Evolutionary conservation across 35 echinoderm and acorn worm genomes (phyloP).

Genomic region (Lytechinus variegatus): DNA sequence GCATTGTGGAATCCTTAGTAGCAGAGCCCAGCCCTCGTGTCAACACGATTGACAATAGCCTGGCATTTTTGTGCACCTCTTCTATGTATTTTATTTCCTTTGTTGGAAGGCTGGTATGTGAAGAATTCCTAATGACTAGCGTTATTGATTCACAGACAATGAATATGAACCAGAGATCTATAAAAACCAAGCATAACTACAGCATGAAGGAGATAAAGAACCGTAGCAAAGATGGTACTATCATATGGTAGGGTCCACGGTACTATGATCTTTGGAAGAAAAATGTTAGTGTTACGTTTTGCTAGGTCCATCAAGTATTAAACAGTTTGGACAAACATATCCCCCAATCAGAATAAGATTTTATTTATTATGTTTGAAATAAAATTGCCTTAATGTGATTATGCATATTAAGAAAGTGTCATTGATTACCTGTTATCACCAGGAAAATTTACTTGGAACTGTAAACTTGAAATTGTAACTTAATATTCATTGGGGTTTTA

Average conservation of each 20-base stretch:
- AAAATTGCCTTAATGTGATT: too few relatives aligned
- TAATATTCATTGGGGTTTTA: too few relatives aligned
- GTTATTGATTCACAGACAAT: not conserved
- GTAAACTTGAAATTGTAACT: too few relatives aligned
- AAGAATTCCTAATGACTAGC: not conserved
- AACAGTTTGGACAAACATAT: too few relatives aligned
- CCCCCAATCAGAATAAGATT: too few relatives aligned
- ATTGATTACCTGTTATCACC: not conserved
- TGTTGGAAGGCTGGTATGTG: not conserved
- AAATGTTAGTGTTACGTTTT: too few relatives aligned
- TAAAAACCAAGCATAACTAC: not conserved
- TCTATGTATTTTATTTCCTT: slow-evolving; percentile 4
- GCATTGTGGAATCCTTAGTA: not conserved
- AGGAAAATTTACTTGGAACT: not conserved
- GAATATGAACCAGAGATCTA: not conserved
- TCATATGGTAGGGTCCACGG: too few relatives aligned
- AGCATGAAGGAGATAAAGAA: not conserved
- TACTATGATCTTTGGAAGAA: too few relatives aligned
- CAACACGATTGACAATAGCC: not conserved
- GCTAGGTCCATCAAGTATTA: too few relatives aligned
- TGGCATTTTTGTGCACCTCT: not conserved
- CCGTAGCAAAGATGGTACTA: not conserved
- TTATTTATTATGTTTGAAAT: too few relatives aligned
- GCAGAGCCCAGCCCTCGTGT: not conserved
- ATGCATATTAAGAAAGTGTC: not conserved